Evolutionary conservation across 2,888 invertebrate species (phyloP).

Genomic region (Lithophane socia): DNA sequence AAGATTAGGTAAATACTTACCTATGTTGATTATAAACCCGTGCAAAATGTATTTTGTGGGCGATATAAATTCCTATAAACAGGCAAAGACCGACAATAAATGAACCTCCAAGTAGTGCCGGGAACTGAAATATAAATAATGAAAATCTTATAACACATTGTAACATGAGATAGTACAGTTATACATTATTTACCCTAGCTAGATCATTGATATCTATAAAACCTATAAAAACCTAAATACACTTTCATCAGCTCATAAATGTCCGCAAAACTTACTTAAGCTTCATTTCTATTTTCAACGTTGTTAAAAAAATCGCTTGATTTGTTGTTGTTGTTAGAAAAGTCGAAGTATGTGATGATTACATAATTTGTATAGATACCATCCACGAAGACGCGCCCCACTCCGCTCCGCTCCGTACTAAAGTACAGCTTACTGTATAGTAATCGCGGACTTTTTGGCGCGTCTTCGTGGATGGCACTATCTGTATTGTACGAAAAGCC

Average conservation of each 20-base stretch:
- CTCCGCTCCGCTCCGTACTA: too few species aligned
- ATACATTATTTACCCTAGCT: background rate
- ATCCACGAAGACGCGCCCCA: too few species aligned
- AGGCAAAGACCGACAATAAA: constrained; percentile 72
- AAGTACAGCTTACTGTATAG: too few species aligned
- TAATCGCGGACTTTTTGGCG: too few species aligned
- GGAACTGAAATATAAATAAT: constrained; percentile 70
- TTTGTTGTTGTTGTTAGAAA: too few species aligned
- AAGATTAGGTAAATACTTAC: constrained; percentile 41
- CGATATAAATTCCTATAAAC: constrained; percentile 70
- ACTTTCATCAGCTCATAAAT: background rate
- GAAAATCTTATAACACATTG: background rate
- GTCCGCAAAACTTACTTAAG: background rate
- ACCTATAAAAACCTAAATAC: background rate
- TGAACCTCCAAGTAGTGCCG: constrained; percentile 70
- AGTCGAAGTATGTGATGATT: background rate
- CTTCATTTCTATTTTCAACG: background rate
- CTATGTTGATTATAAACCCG: constrained; percentile 59
- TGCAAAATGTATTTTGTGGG: constrained; percentile 72
- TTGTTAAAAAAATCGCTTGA: background rate
- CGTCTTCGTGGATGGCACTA: too few species aligned
- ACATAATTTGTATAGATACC: too few species aligned
- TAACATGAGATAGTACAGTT: background rate
- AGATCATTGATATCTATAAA: constrained; percentile 1
- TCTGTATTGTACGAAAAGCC: background rate